Percentiles rank a stretch among this genome's conserved stretches.
Evolutionary conservation across 2,888 invertebrate species (phyloP).

Genomic region (Autographa pulchrina): DNA sequence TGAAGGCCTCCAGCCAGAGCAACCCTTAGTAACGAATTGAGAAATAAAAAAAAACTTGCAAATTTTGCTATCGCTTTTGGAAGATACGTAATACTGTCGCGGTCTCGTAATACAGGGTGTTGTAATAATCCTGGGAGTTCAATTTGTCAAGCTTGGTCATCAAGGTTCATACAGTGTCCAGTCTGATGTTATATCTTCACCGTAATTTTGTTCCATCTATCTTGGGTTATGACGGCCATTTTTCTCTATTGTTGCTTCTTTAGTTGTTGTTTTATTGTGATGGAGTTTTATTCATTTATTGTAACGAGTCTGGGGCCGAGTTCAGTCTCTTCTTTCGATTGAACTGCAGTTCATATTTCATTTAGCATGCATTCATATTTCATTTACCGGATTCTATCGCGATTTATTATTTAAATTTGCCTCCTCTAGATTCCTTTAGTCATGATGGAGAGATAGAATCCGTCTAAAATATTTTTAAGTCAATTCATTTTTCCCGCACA

Average conservation of each 20-base stretch:
- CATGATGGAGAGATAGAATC: too few relatives aligned
- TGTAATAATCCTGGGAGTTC: conserved; percentile 77
- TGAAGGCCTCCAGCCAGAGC: too few relatives aligned
- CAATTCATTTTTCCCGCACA: too few relatives aligned
- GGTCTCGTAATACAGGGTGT: conserved; percentile 63
- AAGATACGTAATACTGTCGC: conserved; percentile 14
- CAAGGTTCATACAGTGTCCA: conserved; percentile 56
- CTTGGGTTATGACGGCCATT: conserved; percentile 44
- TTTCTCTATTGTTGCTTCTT: conserved; percentile 32
- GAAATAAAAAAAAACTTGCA: too few relatives aligned
- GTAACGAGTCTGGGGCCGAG: not conserved
- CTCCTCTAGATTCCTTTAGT: not conserved
- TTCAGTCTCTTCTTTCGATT: not conserved
- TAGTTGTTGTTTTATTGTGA: conserved; percentile 8
- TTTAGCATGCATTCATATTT: not conserved
- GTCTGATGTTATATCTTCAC: conserved; percentile 50
- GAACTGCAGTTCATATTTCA: not conserved
- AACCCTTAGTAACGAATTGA: too few relatives aligned
- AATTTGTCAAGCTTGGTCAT: conserved; percentile 78
- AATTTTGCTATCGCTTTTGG: too few relatives aligned
- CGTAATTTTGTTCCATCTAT: conserved; percentile 55
- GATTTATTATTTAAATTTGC: not conserved
- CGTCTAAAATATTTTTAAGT: too few relatives aligned
- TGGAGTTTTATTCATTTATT: conserved; percentile 6
- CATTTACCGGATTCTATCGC: not conserved